Evolutionary conservation across 2,797 vertebrate species (phyloP).

Genomic region (Hypotaenidia philippensis): DNA sequence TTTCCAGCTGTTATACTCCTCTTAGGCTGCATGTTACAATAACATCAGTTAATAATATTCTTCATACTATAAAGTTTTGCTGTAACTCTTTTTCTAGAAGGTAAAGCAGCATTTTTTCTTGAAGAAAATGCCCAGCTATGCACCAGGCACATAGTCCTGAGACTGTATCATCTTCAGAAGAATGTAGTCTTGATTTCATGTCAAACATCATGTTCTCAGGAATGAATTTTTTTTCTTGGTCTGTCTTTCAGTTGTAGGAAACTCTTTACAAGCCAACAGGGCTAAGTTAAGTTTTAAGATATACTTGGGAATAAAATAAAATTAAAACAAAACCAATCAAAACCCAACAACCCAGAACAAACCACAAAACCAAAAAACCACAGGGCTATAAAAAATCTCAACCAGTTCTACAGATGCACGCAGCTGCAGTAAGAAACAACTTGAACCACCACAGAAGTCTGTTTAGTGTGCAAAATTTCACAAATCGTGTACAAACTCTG

Average conservation of each 20-base stretch:
- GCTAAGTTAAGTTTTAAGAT: not conserved
- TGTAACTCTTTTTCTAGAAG: not conserved
- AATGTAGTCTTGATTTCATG: not conserved
- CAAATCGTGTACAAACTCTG: not conserved
- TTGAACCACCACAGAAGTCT: not conserved
- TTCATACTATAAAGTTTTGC: not conserved
- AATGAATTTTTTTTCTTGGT: not conserved
- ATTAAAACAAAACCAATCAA: not conserved
- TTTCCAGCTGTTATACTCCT: not conserved
- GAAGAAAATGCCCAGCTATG: not conserved
- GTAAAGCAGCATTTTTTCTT: not conserved
- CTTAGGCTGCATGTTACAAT: not conserved
- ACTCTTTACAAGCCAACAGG: not conserved
- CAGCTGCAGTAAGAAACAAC: not conserved
- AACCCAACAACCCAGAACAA: not conserved
- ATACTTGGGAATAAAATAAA: accelerated
- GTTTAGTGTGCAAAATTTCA: not conserved
- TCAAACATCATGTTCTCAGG: not conserved
- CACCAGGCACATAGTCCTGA: not conserved
- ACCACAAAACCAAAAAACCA: not conserved
- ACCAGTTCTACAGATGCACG: not conserved
- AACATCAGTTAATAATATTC: not conserved
- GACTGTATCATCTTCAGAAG: not conserved
- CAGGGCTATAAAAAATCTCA: not conserved
- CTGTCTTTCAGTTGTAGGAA: not conserved